Base-by-base conservation (phyloP, 1,140 invertebrate species). In the Bombus consobrinus region DNA sequence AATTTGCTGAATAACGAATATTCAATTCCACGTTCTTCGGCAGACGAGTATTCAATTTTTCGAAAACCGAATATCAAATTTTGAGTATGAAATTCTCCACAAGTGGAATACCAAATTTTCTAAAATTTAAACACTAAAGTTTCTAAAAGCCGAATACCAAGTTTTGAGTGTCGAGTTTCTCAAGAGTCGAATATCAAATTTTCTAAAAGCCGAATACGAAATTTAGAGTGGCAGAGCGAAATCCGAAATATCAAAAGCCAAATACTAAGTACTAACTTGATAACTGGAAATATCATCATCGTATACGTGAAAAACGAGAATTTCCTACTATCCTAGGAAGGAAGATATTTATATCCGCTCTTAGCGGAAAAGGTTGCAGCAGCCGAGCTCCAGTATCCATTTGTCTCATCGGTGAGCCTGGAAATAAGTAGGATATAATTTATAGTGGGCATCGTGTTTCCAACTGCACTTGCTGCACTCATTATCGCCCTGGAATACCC, bases 391-490 rank as follows among this genome's bases (percentile, higher is more conserved):
- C 66, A n/a, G 25, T 32, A 28, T 83, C 47, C 68, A 47, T 87
- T 59, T 68, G 64, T 79, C 62, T 64, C 57, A 47, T 82, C 74
- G 66, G 73, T n/a, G 53, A 77, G 32, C 28, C 74, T 39, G 15
- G 47, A 62, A 39, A 86, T 89, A 85, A 89, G 68, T 82, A 82
- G 68, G 47, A 72, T 79, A 88, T 62, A 86, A 89, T 89, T 87
- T 83, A 89, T 83, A 68, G 64, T 15, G 79, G 18, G 59, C 74
- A 37, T 28, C 37, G 68, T 53, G 68, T 37, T n/a, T 77, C n/a
- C 76, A 72, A 57, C 79, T 80, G 80, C 66, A 78, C 87, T 81
- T 34, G 78, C 66, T 53, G 78, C 32, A 37, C 59, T 66, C 80
- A 83, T 89, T 89, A 89, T 87, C 87, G 59, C 59, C 12, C 72